Percentiles rank a stretch among this genome's conserved stretches.
Conservation (phyloP, 2,797 vertebrate genomes). For the Hozukius guyotensis region DNA sequence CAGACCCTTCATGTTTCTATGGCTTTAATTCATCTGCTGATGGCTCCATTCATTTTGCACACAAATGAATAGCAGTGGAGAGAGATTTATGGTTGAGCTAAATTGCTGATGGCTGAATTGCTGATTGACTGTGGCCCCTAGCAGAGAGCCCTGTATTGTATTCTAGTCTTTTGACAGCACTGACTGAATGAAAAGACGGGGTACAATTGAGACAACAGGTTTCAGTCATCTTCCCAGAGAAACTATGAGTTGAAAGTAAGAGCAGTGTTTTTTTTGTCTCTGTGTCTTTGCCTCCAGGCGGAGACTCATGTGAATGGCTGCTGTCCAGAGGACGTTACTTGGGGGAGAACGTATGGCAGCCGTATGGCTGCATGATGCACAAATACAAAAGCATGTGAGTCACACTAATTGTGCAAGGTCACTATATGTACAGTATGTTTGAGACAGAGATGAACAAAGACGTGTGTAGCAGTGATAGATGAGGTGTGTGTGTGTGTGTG, state of each 20-base stretch:
- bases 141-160: constrained; percentile 49
- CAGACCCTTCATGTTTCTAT: constrained; percentile 32
- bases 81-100: constrained; percentile 40
- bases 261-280: constrained; percentile 11
- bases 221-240: constrained; percentile 25
- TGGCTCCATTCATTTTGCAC: constrained; percentile 57
- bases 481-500: background rate
- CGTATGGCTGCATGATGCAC: constrained; percentile 99
- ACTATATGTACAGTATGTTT: background rate
- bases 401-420: constrained; percentile 7
- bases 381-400: constrained; percentile 94
- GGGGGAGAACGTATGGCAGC: constrained; percentile 97
- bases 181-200: constrained; percentile 43
- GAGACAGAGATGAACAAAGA: background rate
- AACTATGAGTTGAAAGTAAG: constrained; percentile 19
- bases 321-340: constrained; percentile 95
- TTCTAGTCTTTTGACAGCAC: constrained; percentile 35
- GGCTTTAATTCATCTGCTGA: constrained; percentile 53
- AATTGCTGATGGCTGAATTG: constrained; percentile 56
- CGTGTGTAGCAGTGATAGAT: background rate
- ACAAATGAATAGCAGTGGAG: constrained; percentile 54
- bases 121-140: constrained; percentile 21
- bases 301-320: constrained; percentile 95
- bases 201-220: constrained; percentile 37
- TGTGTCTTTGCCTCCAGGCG: constrained; percentile 81